Evolutionary conservation across 1,140 invertebrate species (phyloP).

Genomic region (Hesperophylax magnus): DNA sequence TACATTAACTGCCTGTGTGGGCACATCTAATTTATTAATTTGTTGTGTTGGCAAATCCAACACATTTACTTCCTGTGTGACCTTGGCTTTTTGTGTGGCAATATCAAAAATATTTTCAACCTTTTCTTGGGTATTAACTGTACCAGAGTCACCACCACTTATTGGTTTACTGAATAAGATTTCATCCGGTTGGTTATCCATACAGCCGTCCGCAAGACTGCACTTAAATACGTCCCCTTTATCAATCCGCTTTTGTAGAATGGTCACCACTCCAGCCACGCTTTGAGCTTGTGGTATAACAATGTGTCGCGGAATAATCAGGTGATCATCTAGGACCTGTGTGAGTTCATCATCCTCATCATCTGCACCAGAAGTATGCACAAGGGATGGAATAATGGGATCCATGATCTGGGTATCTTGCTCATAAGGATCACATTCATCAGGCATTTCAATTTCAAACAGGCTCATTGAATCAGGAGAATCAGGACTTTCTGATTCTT

Average conservation of each 20-base stretch:
- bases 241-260: too few species aligned
- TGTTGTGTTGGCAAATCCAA: neutral
- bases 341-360: slow-evolving; percentile 23
- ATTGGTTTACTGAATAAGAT: too few species aligned
- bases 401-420: slow-evolving; percentile 4
- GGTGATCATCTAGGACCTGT: neutral
- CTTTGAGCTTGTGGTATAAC: neutral
- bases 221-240: too few species aligned
- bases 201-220: too few species aligned
- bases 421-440: slow-evolving; percentile 1
- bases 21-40: neutral
- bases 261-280: too few species aligned
- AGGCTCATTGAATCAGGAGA: slow-evolving; percentile 16
- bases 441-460: neutral
- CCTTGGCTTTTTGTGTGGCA: too few species aligned
- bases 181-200: too few species aligned
- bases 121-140: too few species aligned
- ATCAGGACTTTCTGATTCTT: neutral
- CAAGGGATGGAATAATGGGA: neutral
- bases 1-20: neutral
- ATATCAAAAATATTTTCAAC: too few species aligned
- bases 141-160: too few species aligned
- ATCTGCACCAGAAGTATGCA: neutral
- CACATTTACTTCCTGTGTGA: too few species aligned
- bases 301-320: neutral